Percentiles rank a stretch among this genome's conserved stretches.
phyloP scores from a whole-genome alignment of 2,113 vertebrate species.

The Coptodon bakossiorum region DNA sequence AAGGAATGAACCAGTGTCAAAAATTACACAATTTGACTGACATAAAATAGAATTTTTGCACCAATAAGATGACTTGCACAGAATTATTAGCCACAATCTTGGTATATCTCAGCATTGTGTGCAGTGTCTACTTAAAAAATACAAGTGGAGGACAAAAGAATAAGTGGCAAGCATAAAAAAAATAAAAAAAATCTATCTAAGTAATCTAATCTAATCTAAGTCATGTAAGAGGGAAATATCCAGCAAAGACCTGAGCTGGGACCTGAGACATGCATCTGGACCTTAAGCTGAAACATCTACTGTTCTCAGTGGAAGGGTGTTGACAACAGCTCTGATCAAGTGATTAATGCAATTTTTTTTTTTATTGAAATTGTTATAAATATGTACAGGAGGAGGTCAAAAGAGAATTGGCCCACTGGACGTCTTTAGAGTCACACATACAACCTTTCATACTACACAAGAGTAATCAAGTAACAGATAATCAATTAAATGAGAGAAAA shows the following conservation, averaged over 20 bases:
- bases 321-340: background rate
- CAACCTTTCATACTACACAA: background rate
- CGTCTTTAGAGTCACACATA: background rate
- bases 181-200: background rate
- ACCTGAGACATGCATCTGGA: background rate
- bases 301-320: background rate
- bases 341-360: background rate
- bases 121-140: background rate
- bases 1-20: background rate
- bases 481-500: background rate
- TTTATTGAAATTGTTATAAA: background rate
- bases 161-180: background rate
- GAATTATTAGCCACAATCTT: background rate
- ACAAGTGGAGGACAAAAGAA: background rate
- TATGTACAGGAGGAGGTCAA: background rate
- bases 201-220: background rate
- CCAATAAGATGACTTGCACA: background rate
- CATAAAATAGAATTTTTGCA: background rate
- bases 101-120: background rate
- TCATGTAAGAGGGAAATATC: background rate
- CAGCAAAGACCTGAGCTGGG: background rate
- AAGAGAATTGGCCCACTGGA: background rate
- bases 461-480: background rate
- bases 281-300: background rate
- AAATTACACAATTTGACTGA: background rate